phyloP scores from a whole-genome alignment of 2,797 vertebrate genomes.

The Sebastes kiyomatsui region DNA sequence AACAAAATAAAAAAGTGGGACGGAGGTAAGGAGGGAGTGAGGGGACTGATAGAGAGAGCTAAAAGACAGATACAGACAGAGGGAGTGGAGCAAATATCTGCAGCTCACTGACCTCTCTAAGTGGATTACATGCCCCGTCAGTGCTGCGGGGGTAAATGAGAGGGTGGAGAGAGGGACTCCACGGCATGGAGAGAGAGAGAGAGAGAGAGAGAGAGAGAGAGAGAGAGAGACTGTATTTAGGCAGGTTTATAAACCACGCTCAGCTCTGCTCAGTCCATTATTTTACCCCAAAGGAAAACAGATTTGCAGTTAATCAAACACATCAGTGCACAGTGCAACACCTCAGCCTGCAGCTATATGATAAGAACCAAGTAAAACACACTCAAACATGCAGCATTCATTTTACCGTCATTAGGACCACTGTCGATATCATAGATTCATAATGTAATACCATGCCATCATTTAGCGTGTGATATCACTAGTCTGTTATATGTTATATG shows the following conservation, averaged over 20 bases:
- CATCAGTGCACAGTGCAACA: neutral
- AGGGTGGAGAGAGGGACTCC: neutral
- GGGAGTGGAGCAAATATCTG: conserved; percentile 67
- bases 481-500: no score
- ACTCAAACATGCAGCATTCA: neutral
- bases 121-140: conserved; percentile 67
- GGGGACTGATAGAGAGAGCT: neutral
- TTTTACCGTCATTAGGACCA: neutral
- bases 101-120: conserved; percentile 74
- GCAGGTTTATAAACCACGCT: neutral
- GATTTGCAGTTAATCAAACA: neutral
- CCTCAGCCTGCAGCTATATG: neutral
- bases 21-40: conserved; percentile 4
- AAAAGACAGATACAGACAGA: conserved; percentile 1
- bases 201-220: neutral
- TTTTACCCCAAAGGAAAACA: neutral
- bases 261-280: neutral
- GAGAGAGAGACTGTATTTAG: neutral
- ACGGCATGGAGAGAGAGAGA: neutral
- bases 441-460: neutral
- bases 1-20: conserved; percentile 19
- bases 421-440: neutral
- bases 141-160: conserved; percentile 23
- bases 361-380: neutral
- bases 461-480: neutral